A percentile compares a stretch with the other conserved stretches of the same genome.
These are phyloP conservation scores for Brachystomella parvula DNA, from an alignment of 1,140 invertebrate species.

Conservation along the genomic window DNA sequence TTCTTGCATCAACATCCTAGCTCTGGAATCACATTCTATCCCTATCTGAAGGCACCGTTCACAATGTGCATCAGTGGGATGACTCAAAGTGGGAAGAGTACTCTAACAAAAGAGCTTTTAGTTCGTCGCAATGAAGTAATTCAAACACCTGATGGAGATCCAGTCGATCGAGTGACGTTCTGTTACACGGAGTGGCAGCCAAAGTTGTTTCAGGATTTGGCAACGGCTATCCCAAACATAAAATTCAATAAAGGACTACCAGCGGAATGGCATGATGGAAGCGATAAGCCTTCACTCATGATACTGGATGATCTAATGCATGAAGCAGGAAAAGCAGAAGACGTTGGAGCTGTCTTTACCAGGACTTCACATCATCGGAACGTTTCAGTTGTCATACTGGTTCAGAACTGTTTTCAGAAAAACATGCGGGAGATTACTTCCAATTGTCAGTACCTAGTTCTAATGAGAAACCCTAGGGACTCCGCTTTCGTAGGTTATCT, in stretches of 20 bases:
- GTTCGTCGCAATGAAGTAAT: not conserved
- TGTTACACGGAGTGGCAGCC: slow-evolving; percentile 10
- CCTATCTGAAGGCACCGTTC: not conserved
- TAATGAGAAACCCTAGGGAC: slow-evolving; percentile 21
- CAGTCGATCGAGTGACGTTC: not conserved
- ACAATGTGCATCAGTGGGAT: not conserved
- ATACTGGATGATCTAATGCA: slow-evolving; percentile 7
- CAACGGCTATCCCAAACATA: not conserved
- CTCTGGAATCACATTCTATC: not conserved
- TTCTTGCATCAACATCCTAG: not conserved
- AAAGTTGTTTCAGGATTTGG: not conserved
- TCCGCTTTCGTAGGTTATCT: not conserved
- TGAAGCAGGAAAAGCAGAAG: not conserved
- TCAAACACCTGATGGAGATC: not conserved
- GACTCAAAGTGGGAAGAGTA: slow-evolving; percentile 1
- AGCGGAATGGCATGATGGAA: not conserved
- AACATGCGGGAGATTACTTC: slow-evolving; percentile 4
- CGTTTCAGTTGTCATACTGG: not conserved
- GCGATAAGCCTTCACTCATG: not conserved
- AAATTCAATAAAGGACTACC: slow-evolving; percentile 14
- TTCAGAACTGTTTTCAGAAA: slow-evolving; percentile 18
- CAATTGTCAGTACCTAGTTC: slow-evolving; percentile 8
- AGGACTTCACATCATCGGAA: slow-evolving; percentile 13
- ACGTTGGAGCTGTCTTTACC: slow-evolving; percentile 8
- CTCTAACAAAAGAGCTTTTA: not conserved